Evolutionary conservation across 2,797 vertebrate genomes (phyloP).

Genomic region (Pangasius macronema): DNA sequence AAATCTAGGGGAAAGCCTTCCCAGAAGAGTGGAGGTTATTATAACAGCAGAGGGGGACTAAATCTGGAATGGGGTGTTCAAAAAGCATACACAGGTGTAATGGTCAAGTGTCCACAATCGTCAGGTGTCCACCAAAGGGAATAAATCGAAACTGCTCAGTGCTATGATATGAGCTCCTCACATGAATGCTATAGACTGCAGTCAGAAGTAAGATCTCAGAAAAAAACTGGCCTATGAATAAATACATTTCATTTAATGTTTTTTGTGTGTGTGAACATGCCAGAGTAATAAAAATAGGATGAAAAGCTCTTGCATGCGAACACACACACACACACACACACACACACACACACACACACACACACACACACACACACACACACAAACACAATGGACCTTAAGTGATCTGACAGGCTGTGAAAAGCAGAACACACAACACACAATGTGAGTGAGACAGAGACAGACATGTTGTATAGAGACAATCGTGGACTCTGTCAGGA

Average conservation of each 20-base stretch:
- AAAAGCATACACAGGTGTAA: too few species aligned
- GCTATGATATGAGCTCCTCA: background rate
- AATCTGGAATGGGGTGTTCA: too few species aligned
- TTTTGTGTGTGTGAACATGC: background rate
- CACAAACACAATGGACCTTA: conserved; percentile 13
- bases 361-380: conserved; percentile 1
- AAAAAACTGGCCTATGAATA: background rate
- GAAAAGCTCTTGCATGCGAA: too few species aligned
- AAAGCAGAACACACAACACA: background rate
- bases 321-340: too few species aligned
- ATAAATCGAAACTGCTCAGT: too few species aligned
- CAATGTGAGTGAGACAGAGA: conserved; percentile 26
- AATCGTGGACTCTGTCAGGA: background rate
- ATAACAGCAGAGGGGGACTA: too few species aligned
- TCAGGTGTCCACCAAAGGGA: too few species aligned
- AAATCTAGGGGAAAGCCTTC: too few species aligned
- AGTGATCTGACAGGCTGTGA: conserved; percentile 11
- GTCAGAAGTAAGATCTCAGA: background rate
- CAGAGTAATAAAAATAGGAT: background rate
- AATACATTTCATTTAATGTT: background rate
- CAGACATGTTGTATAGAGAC: conserved; percentile 30
- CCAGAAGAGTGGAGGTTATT: too few species aligned
- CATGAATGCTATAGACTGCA: background rate
- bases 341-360: background rate
- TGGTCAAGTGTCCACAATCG: too few species aligned